phyloP scores from a whole-genome alignment of 2,888 invertebrate species.

The Cephus runcator region DNA sequence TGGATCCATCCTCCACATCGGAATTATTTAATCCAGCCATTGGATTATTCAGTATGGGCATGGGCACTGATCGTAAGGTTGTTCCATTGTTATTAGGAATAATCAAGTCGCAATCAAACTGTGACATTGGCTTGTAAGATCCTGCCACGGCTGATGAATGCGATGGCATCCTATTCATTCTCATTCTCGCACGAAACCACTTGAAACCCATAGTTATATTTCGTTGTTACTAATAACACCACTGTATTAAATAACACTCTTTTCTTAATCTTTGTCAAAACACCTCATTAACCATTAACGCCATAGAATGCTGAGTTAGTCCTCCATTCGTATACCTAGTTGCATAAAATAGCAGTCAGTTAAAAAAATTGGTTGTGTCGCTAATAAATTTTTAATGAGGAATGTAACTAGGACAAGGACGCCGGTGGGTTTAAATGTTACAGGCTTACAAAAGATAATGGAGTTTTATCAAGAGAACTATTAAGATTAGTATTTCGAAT shows the following conservation, averaged over 20 bases:
- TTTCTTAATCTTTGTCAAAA: neutral
- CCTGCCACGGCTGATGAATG: constrained; percentile 26
- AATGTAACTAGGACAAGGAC: neutral
- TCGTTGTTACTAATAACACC: neutral
- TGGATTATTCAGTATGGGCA: constrained; percentile 14
- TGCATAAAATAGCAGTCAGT: neutral
- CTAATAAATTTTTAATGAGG: neutral
- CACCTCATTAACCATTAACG: neutral
- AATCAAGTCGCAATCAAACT: constrained; percentile 27
- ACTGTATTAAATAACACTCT: neutral
- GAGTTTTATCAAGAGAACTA: neutral
- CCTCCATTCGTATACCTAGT: neutral
- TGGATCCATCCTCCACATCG: neutral
- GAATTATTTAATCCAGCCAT: constrained; percentile 1
- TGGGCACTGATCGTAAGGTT: constrained; percentile 9
- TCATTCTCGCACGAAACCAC: constrained; percentile 67
- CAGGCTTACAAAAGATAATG: neutral
- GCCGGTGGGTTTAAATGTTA: neutral
- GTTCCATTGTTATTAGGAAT: constrained; percentile 12
- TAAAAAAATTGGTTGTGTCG: neutral
- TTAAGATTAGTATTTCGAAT: neutral
- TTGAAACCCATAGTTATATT: constrained; percentile 54
- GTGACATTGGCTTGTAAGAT: constrained; percentile 38
- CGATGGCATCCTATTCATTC: constrained; percentile 34
- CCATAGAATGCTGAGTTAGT: neutral